Evolutionary conservation across 2,113 vertebrate species (phyloP), one percentile per base, ranked within the genome.

Genomic region (Gopherus evgoodei): DNA sequence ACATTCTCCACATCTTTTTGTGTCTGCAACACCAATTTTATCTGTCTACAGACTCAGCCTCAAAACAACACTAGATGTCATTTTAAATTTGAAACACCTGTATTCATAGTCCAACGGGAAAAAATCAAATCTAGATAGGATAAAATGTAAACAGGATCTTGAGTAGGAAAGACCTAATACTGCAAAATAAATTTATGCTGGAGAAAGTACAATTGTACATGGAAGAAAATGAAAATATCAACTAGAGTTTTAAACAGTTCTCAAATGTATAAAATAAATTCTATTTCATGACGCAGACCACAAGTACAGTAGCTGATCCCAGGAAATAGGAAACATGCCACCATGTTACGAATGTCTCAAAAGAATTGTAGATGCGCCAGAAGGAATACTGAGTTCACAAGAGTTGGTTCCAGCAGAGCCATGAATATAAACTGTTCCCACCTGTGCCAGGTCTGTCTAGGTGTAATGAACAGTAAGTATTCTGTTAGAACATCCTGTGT

Each of bases 231-330:
- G 50, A 90, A 95, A 93, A 96, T 72, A 35, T 96, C 90, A 81
- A 84, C 95, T 96, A 92, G 89, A 97, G 65, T 54, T 78, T 92
- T 65, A 96, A 94, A 89, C 84, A 93, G 79, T 96, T 95, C 89
- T 94, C 79, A 95, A 88, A 96, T 85, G 94, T 91, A 0, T 38
- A 87, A 92, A 92, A 90, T 91, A 96, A 96, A 89, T 11, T 53
- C 95, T 38, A 96, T 89, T 24, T 96, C 93, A 96, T 95, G 97
- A 93, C 92, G 93, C 94, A 96, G 91, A 93, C 3, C 96, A 88
- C 76, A 93, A 78, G 44, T 57, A 96, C 80, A 94, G 93, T 84
- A 95, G 93, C 91, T 93, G 92, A 95, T 65, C 95, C 93, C 65
- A 38, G 86, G 57, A 83, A 76, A 86, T 75, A 57, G 31, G 10